Conservation (phyloP, 2,797 vertebrate genomes). For the Falco naumanni region DNA sequence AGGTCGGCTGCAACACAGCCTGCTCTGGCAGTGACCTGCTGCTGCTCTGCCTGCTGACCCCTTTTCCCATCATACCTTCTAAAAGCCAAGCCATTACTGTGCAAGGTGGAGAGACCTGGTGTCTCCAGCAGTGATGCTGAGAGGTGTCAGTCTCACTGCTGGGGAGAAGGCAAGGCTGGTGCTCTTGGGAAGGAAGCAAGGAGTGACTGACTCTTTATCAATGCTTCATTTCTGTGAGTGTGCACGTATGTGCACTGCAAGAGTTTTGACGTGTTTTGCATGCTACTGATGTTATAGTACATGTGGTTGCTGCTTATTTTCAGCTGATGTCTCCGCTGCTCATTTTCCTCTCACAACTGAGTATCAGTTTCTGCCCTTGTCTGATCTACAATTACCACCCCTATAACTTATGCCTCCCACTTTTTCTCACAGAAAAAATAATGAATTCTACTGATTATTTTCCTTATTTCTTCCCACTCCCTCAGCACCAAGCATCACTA, state of each 20-base stretch:
- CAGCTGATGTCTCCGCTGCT: slow-evolving; percentile 34
- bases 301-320: slow-evolving; percentile 13
- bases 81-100: not conserved
- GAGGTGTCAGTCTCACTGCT: not conserved
- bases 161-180: not conserved
- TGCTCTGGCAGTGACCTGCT: not conserved
- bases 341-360: slow-evolving; percentile 51
- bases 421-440: slow-evolving; percentile 51
- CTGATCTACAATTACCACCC: slow-evolving; percentile 8
- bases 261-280: not conserved
- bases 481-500: not conserved
- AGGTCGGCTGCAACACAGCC: not conserved
- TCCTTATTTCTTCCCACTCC: slow-evolving; percentile 43
- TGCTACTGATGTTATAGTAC: not conserved
- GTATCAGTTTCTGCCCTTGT: slow-evolving; percentile 44
- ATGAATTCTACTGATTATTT: slow-evolving; percentile 52
- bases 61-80: not conserved
- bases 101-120: not conserved
- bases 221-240: not conserved
- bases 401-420: slow-evolving; percentile 50
- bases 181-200: not conserved
- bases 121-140: not conserved
- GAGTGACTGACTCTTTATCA: not conserved
- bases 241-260: not conserved
- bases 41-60: not conserved